Percentiles rank a stretch among this genome's conserved stretches.
Evolutionary conservation across 2,888 invertebrate species (phyloP).

Genomic region (Gymnosoma rotundatum): DNA sequence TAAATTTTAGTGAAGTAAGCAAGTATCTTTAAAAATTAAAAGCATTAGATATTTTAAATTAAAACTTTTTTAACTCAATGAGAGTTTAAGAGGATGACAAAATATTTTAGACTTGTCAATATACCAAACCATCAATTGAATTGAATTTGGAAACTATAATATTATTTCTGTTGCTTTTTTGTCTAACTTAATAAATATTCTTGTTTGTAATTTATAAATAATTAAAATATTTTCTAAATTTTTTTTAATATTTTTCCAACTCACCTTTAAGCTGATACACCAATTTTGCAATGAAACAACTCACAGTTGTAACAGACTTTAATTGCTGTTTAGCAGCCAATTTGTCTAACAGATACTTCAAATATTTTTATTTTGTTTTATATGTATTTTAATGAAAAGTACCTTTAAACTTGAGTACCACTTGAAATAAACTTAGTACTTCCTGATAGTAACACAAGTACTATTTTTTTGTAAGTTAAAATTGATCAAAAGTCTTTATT

Average conservation of each 20-base stretch:
- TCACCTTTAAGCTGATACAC: slow-evolving; percentile 72
- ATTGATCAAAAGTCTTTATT: not conserved
- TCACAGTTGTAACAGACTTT: slow-evolving; percentile 61
- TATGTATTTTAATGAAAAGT: slow-evolving; percentile 4
- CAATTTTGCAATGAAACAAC: slow-evolving; percentile 71
- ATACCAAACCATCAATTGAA: too few relatives aligned
- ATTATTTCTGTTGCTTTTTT: too few relatives aligned
- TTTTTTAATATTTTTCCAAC: slow-evolving; percentile 33
- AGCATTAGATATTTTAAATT: too few relatives aligned
- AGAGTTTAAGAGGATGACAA: too few relatives aligned
- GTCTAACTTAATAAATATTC: not conserved
- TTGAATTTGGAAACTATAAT: too few relatives aligned
- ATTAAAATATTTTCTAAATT: not conserved
- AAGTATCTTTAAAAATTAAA: too few relatives aligned
- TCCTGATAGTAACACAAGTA: slow-evolving; percentile 40
- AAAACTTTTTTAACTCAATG: too few relatives aligned
- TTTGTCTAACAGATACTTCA: slow-evolving; percentile 42
- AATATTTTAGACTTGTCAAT: too few relatives aligned
- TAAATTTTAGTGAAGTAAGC: too few relatives aligned
- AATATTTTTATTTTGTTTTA: slow-evolving; percentile 1
- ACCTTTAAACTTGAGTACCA: slow-evolving; percentile 38
- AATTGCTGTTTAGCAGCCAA: slow-evolving; percentile 64
- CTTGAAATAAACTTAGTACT: slow-evolving; percentile 37
- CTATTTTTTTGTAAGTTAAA: not conserved
- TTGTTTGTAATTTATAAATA: not conserved